Conservation (phyloP, 1,140 invertebrate genomes). For the Leptinotarsa defecta region DNA sequence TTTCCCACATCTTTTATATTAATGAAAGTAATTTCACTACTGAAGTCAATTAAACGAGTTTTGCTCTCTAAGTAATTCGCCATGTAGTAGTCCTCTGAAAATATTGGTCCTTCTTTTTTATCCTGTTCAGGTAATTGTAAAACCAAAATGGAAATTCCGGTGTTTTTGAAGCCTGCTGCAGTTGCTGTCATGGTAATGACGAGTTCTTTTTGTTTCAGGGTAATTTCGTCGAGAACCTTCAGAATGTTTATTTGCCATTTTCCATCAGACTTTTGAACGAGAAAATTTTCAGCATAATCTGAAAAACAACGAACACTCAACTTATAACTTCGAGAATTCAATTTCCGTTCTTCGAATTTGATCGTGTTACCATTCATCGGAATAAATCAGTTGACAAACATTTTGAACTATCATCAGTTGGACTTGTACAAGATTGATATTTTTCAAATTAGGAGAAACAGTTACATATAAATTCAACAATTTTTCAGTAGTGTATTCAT, state of each 20-base stretch:
- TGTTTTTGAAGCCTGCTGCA: not conserved
- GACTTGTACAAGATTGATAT: no score
- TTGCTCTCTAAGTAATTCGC: not conserved
- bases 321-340: no score
- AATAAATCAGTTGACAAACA: no score
- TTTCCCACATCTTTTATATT: not conserved
- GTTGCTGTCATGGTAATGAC: conserved; percentile 26
- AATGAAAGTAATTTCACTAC: not conserved
- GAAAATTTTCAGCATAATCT: conserved; percentile 24
- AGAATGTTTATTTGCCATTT: conserved; percentile 12
- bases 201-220: conserved; percentile 23
- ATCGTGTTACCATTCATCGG: no score
- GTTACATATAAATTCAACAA: no score
- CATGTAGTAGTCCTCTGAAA: conserved; percentile 18
- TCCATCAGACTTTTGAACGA: not conserved
- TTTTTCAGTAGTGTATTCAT: no score
- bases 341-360: no score
- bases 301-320: not conserved
- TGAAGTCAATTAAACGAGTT: not conserved
- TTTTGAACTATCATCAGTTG: no score
- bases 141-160: conserved; percentile 7
- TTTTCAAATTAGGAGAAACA: no score
- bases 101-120: conserved; percentile 24
- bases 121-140: not conserved
- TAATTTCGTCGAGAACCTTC: not conserved